phyloP scores from a whole-genome alignment of 2,888 invertebrate species.

The Pterobdella sp. region DNA sequence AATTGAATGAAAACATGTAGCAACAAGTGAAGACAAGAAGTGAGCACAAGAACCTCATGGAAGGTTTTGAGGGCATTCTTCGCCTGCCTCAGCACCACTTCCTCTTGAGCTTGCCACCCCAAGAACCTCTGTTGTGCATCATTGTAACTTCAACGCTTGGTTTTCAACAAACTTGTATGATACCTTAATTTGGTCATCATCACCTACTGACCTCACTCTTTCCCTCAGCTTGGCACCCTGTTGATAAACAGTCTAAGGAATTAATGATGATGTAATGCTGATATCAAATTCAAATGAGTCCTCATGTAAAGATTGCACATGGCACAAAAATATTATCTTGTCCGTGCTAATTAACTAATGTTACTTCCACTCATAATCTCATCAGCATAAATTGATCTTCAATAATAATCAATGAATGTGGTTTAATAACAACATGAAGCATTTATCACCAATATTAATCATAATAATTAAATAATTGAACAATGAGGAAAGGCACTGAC shows the following conservation, averaged over 20 bases:
- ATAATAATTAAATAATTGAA: neutral
- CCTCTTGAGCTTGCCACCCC: neutral
- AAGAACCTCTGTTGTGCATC: slow-evolving; percentile 8
- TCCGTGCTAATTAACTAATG: too few relatives aligned
- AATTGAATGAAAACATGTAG: too few relatives aligned
- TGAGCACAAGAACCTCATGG: slow-evolving; percentile 5
- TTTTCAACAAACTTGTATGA: too few relatives aligned
- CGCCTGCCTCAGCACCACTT: neutral
- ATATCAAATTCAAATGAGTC: too few relatives aligned
- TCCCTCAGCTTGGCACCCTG: too few relatives aligned
- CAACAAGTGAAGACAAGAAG: too few relatives aligned
- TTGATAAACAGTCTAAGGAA: too few relatives aligned
- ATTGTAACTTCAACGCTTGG: too few relatives aligned
- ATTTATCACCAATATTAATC: neutral
- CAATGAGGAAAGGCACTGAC: neutral
- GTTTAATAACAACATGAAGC: neutral
- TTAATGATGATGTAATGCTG: too few relatives aligned
- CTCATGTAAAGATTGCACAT: neutral
- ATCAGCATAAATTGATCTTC: neutral
- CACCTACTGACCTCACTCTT: too few relatives aligned
- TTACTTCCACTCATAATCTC: too few relatives aligned
- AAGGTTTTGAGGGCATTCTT: slow-evolving; percentile 3
- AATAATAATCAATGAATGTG: neutral
- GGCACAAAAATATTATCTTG: neutral
- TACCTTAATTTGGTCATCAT: too few relatives aligned